phyloP scores from a whole-genome alignment of 2,113 vertebrate species.

The Anarhynchus alexandrinus region DNA sequence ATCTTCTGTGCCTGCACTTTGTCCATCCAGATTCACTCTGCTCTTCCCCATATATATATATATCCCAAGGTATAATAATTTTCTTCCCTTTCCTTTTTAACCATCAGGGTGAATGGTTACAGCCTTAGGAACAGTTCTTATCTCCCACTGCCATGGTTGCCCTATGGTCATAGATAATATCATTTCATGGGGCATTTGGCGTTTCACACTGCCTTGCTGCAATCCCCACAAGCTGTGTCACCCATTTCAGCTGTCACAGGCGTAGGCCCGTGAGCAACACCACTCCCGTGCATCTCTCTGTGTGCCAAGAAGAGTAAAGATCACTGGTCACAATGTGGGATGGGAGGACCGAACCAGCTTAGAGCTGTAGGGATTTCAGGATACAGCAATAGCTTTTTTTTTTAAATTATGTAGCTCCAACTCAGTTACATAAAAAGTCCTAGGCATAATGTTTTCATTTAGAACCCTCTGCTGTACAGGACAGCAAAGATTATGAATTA shows the following conservation, averaged over 20 bases:
- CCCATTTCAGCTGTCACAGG: not conserved
- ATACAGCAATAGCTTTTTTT: not conserved
- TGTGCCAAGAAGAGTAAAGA: not conserved
- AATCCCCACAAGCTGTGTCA: not conserved
- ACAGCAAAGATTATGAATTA: not conserved
- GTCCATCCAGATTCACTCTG: not conserved
- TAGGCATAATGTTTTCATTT: not conserved
- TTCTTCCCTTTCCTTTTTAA: not conserved
- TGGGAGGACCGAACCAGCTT: not conserved
- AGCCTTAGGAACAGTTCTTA: not conserved
- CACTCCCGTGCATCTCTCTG: not conserved
- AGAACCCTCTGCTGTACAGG: not conserved
- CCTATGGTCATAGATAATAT: not conserved
- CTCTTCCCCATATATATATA: not conserved
- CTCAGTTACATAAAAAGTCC: not conserved
- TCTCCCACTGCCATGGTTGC: not conserved
- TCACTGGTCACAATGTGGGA: not conserved
- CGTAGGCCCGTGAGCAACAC: not conserved
- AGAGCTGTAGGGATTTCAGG: not conserved
- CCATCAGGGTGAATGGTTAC: not conserved
- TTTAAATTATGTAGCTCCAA: not conserved
- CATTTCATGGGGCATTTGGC: accelerated
- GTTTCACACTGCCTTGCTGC: not conserved
- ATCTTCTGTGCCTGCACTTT: not conserved
- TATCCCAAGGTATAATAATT: not conserved